A percentile compares a stretch with the other conserved stretches of the same genome.
phyloP scores from a whole-genome alignment of 1,140 invertebrate genomes.

The Hyphantria cunea region DNA sequence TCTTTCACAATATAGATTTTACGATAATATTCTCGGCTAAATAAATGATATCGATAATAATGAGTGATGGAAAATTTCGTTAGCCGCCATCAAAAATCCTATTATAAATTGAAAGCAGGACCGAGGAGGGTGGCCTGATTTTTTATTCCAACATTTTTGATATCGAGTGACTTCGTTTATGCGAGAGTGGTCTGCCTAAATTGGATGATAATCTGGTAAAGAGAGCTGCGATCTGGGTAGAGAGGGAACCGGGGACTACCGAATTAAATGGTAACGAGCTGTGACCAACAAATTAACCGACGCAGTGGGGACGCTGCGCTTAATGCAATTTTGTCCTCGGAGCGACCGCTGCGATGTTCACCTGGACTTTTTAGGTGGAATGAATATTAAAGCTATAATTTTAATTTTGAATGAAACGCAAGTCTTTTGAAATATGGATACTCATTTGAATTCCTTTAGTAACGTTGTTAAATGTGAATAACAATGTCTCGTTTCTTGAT shows the following conservation, averaged over 20 bases:
- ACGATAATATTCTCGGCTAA: slow-evolving; percentile 20
- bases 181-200: slow-evolving; percentile 23
- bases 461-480: no score
- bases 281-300: slow-evolving; percentile 39
- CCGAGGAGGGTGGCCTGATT: slow-evolving; percentile 20
- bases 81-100: slow-evolving; percentile 26
- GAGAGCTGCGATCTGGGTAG: slow-evolving; percentile 24
- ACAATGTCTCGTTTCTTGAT: no score
- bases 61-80: slow-evolving; percentile 27
- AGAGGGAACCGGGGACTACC: slow-evolving; percentile 16
- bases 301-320: slow-evolving; percentile 26
- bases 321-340: slow-evolving; percentile 34
- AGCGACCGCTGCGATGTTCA: slow-evolving; percentile 8
- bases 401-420: neutral
- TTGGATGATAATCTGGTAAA: slow-evolving; percentile 33
- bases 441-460: no score
- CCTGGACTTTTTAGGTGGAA: slow-evolving; percentile 27
- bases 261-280: slow-evolving; percentile 38
- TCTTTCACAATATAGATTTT: slow-evolving; percentile 12
- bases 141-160: slow-evolving; percentile 27
- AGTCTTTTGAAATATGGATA: slow-evolving; percentile 9
- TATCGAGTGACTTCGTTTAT: slow-evolving; percentile 33
- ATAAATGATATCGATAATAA: slow-evolving; percentile 19
- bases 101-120: slow-evolving; percentile 28
- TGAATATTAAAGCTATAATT: slow-evolving; percentile 29